Evolutionary conservation across 2,888 invertebrate species (phyloP), one percentile per base, ranked within the genome.

Genomic region (Ectemnius continuus): DNA sequence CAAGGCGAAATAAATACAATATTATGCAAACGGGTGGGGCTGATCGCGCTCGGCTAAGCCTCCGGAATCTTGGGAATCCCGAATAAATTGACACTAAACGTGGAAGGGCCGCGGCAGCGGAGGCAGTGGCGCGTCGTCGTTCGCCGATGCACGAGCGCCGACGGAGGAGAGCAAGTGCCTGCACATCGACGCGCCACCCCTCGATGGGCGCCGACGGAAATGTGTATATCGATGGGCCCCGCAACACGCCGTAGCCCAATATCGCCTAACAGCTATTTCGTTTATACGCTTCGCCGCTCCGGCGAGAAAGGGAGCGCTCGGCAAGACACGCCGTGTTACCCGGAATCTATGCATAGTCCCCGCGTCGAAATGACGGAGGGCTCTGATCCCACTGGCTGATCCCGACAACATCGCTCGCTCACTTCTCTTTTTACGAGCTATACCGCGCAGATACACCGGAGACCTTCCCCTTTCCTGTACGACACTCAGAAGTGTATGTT

Each of bases 11-110:
- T 91, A 90, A 90, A 91, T 91, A 91, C 91, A 90, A 90, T 90
- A 91, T 91, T 91, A 91, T 91, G 91, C 90, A 91, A 90, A 91
- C 90, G 90, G 89, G 85, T 86, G 86, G 84, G 85, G 85, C 86
- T 87, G 90, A 89, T 90, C 90, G 89, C 86, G 84, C 83, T 81
- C 79, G 84, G 87, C 86, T 89, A 90, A 91, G 89, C 90, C 88
- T 86, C 86, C 89, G 86, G 88, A 90, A 90, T 91, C 91, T 90
- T 89, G 85, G 88, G 88, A 91, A 91, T 91, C 91, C 91, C 88
- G 90, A 91, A 91, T 91, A 91, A 91, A 91, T 91, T 91, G 91
- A 90, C 91, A 91, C 91, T 91, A 91, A 91, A 91, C 89, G 90
- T 85, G 87, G 76, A 79, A 75, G 83, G 83, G 82, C 81, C 78